phyloP scores from a whole-genome alignment of 2,797 vertebrate genomes.

The Oreochromis mossambicus region DNA sequence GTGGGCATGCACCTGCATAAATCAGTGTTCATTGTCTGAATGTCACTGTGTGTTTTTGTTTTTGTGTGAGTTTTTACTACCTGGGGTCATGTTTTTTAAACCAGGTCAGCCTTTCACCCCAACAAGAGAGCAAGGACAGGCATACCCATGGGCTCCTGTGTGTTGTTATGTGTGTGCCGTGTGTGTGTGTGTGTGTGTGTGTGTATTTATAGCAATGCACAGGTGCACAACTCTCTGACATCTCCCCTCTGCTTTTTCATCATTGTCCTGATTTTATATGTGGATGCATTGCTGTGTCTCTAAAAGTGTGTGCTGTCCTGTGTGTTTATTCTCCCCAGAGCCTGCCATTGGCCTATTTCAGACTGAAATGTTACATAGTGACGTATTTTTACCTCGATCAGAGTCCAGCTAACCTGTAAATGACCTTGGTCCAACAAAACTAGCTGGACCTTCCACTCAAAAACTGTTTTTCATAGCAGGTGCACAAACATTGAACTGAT shows the following conservation, averaged over 20 bases:
- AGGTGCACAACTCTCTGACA: conserved; percentile 49
- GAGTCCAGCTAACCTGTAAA: conserved; percentile 33
- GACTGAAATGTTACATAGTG: conserved; percentile 19
- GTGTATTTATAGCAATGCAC: conserved; percentile 59
- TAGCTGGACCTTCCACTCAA: background rate
- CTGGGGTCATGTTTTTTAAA: conserved; percentile 53
- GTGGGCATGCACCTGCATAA: background rate
- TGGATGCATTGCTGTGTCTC: background rate
- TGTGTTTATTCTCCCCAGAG: conserved; percentile 17
- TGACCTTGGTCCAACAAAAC: conserved; percentile 40
- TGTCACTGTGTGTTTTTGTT: background rate
- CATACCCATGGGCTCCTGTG: conserved; percentile 7
- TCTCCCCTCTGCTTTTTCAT: conserved; percentile 9
- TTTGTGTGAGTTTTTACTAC: conserved; percentile 8
- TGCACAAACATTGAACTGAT: background rate
- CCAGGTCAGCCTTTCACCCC: conserved; percentile 50
- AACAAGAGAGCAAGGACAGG: conserved; percentile 38
- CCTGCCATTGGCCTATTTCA: conserved; percentile 34
- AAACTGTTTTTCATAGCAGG: background rate
- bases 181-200: conserved; percentile 7
- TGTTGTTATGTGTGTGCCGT: background rate
- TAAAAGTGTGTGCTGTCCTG: background rate
- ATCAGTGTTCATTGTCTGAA: background rate
- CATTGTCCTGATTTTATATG: conserved; percentile 29
- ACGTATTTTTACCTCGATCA: background rate